Conservation (phyloP, 1,140 invertebrate species). For the Steinernema feltiae region DNA sequence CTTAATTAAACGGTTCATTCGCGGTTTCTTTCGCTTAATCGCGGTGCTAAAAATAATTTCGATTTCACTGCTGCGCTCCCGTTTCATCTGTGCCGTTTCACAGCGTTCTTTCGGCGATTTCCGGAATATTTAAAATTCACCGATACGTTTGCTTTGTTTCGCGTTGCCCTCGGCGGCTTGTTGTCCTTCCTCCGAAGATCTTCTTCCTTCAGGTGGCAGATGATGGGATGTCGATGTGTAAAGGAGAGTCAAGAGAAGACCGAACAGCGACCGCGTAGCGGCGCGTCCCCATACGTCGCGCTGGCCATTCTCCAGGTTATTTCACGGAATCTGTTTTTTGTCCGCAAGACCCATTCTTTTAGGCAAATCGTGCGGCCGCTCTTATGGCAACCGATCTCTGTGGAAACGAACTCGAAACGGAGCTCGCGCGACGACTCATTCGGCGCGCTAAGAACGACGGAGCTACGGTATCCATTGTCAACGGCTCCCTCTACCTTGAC, state of each 20-base stretch:
- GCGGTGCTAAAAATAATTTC: no score
- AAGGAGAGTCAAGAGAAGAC: background rate
- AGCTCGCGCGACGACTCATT: background rate
- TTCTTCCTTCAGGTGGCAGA: background rate
- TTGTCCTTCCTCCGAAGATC: background rate
- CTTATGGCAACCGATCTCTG: background rate
- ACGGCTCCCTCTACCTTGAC: background rate
- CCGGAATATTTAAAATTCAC: background rate
- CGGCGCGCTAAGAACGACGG: conserved; percentile 9
- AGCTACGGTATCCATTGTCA: background rate
- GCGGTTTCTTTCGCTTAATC: background rate
- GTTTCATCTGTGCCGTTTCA: no score
- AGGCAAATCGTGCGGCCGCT: background rate
- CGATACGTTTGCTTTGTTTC: conserved; percentile 6
- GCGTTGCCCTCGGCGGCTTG: background rate
- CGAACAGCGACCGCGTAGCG: background rate
- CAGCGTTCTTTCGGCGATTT: background rate
- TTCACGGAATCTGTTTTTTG: background rate
- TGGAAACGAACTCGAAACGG: background rate
- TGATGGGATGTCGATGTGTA: conserved; percentile 1
- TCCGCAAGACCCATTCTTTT: no score
- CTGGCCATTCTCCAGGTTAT: background rate
- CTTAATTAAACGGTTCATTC: no score
- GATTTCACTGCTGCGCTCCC: no score
- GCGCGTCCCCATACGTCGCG: background rate